phyloP scores from a whole-genome alignment of 2,113 vertebrate species.

The Heterochromis multidens region DNA sequence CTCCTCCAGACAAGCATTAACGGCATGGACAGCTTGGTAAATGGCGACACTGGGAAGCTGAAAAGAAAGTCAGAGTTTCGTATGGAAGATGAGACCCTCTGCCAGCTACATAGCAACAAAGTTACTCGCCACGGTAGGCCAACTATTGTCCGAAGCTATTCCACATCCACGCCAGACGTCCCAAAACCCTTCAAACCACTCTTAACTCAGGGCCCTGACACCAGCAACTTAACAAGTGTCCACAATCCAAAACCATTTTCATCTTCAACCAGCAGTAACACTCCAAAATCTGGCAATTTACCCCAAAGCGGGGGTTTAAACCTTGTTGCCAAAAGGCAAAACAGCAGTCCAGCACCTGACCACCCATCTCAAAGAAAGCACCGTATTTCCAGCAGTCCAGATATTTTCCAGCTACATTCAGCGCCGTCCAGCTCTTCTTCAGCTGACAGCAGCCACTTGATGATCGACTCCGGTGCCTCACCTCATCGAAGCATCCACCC shows the following conservation, averaged over 20 bases:
- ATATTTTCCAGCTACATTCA: accelerated
- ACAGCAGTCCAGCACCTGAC: background rate
- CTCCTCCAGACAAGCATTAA: background rate
- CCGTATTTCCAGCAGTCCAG: background rate
- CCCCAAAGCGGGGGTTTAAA: background rate
- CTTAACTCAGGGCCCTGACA: accelerated
- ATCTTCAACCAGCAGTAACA: background rate
- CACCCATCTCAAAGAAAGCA: background rate
- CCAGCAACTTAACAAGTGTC: background rate
- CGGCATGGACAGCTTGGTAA: background rate
- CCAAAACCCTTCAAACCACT: background rate
- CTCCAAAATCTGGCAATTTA: background rate
- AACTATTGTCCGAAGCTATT: background rate
- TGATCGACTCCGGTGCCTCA: background rate
- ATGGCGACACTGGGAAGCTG: background rate
- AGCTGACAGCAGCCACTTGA: background rate
- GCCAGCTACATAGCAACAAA: background rate
- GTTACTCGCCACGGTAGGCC: background rate
- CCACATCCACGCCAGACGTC: background rate
- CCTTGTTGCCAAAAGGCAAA: background rate
- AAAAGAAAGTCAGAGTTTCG: background rate
- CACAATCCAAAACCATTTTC: background rate
- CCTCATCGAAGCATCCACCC: background rate
- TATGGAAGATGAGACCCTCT: background rate
- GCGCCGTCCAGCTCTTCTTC: background rate